Base-by-base conservation (phyloP, 2,113 vertebrate genomes). In the Corvus moneduloides region DNA sequence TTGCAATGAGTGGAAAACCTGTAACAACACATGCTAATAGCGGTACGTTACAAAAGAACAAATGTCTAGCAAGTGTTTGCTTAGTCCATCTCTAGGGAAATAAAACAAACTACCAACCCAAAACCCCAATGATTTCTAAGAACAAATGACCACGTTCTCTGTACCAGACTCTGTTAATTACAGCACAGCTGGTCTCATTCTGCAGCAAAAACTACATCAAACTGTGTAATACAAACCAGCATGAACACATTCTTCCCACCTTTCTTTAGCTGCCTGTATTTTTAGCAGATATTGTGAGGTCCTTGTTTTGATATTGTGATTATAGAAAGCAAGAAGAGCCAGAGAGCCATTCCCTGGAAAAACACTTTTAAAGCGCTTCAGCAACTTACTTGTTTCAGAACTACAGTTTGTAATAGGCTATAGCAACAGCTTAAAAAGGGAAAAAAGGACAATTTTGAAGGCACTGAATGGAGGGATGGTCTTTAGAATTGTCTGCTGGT, bases 111-210 rank as follows among this genome's bases (percentile, higher is more conserved):
- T 54, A 18, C 12, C 32, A 43, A 37, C 27, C 44, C 6, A 49
- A 51, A 63, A 4, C 2, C 10, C 39, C 76, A 93, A 16, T 11
- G 18, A 81, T 92, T 97, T 97, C 74, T 30, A 77, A 64, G 84
- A 93, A 49, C 17, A 58, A 94, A 96, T 73, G 80, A 75, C 49
- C 37, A n/a, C 75, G 68, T 87, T 92, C 86, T 88, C 69, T 81
- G 66, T 19, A 32, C 81, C 93, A 69, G 37, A 51, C 55, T n/a
- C 56, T 54, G 51, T 87, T 95, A 95, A 95, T 97, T 76, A 84
- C 68, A 58, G 59, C 89, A 62, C 93, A 89, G 94, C 75, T 77
- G 87, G 86, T 43, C 51, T 32, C 51, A 3, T 49, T 51, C 41
- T 75, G 85, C 35, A 82, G 79, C 48, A 76, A 76, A 19, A 11